These are phyloP conservation scores for Mantis religiosa DNA, from an alignment of 2,888 invertebrate genomes.

Conservation along the genomic window DNA sequence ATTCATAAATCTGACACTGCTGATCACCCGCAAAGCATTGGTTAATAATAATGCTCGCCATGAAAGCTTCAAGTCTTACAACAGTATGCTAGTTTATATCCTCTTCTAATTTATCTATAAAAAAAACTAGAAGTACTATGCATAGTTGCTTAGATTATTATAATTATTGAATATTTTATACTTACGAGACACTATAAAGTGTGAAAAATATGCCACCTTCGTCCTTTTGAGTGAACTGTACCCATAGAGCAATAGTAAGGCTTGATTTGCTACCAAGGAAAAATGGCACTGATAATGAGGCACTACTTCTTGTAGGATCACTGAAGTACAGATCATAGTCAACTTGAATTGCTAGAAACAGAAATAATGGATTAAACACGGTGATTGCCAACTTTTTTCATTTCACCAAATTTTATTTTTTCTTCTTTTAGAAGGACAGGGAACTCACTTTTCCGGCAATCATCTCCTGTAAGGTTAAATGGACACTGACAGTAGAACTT, in stretches of 20 bases:
- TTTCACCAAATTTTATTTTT: not conserved
- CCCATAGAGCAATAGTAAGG: slow-evolving; percentile 92
- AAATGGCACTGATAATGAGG: slow-evolving; percentile 90
- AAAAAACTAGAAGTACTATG: not conserved
- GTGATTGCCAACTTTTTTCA: not conserved
- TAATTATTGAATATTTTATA: slow-evolving; percentile 26
- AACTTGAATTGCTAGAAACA: slow-evolving; percentile 81
- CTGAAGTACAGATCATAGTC: slow-evolving; percentile 96
- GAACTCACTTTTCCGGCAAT: slow-evolving; percentile 85
- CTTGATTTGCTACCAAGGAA: slow-evolving; percentile 67
- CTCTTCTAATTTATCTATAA: not conserved
- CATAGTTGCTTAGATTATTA: not conserved
- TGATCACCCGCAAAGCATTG: too few relatives aligned
- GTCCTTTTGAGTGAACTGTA: slow-evolving; percentile 87
- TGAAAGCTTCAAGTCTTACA: too few relatives aligned
- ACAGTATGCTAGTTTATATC: not conserved
- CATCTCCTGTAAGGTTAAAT: slow-evolving; percentile 92
- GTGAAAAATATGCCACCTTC: slow-evolving; percentile 93
- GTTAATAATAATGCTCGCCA: too few relatives aligned
- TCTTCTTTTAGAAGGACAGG: not conserved
- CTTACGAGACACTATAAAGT: slow-evolving; percentile 80
- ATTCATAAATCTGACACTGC: too few relatives aligned
- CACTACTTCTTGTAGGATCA: slow-evolving; percentile 83
- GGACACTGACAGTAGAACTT: slow-evolving; percentile 95
- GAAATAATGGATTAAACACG: not conserved